Conservation (phyloP, 2,113 vertebrate genomes). For the Corythoichthys intestinalis region DNA sequence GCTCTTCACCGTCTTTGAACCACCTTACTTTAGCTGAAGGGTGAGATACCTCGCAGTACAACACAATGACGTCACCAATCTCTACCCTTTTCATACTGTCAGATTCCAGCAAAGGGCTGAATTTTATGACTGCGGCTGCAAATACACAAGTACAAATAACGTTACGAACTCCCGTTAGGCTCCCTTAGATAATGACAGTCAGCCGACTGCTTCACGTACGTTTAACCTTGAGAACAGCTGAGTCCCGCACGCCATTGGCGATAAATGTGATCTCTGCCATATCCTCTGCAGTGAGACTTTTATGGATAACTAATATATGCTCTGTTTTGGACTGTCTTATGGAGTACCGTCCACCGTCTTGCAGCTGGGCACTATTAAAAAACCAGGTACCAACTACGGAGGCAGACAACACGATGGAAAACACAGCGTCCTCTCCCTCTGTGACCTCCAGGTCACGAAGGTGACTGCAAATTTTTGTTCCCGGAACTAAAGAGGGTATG, state of each 20-base stretch:
- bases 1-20: constrained; percentile 69
- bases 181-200: not conserved
- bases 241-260: constrained; percentile 75
- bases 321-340: constrained; percentile 58
- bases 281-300: constrained; percentile 52
- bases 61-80: constrained; percentile 59
- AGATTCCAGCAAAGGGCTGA: constrained; percentile 56
- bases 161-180: not conserved
- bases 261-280: constrained; percentile 79
- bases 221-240: constrained; percentile 76
- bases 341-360: constrained; percentile 48
- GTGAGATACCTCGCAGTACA: constrained; percentile 75
- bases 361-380: constrained; percentile 76
- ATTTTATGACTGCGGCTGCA: constrained; percentile 63
- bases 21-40: constrained; percentile 58
- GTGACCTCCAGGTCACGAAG: constrained; percentile 67
- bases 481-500: constrained; percentile 70
- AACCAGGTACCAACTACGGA: constrained; percentile 80
- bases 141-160: not conserved
- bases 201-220: constrained; percentile 57
- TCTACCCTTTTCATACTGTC: constrained; percentile 63
- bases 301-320: constrained; percentile 74
- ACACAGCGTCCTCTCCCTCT: constrained; percentile 74
- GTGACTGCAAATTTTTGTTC: constrained; percentile 70
- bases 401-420: constrained; percentile 81